Evolutionary conservation across 2,113 vertebrate genomes (phyloP), one percentile per base, ranked within the genome.

Genomic region (Eublepharis macularius): DNA sequence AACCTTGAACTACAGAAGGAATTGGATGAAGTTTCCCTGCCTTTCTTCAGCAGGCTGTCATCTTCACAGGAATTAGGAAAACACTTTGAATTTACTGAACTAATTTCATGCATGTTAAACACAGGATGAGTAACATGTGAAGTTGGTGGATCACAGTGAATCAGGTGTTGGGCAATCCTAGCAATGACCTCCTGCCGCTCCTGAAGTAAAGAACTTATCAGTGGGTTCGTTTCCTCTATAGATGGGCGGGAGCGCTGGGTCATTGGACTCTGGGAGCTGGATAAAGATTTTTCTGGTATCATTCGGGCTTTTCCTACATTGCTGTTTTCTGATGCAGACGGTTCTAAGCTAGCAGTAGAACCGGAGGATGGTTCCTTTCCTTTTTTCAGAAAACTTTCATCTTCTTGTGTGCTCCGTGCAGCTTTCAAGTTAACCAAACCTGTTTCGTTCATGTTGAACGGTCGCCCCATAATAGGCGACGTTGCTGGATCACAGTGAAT

Each of bases 181-280:
- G 98, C 98, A 17, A 99, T 99, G 65, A 99, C 98, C 81, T 99
- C 98, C 94, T 98, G 98, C 79, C 98, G 95, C 90, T 99, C 98
- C 92, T 98, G 99, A 82, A 99, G 98, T 91, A 99, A 94, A 26
- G 97, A 98, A 74, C 97, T 97, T 7, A 99, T 99, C 87, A 99
- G 92, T 60, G 98, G 98, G 91, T 98, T 98, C 0, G 97, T 93
- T 92, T 99, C 98, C 6, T 94, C 95, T 21, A 94, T 72, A 0
- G 87, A 4, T 1, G 94, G 95, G 47, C 89, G 96, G 41, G 96
- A 93, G 75, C 95, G 93, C 32, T 81, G 93, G 86, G 88, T 96
- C 63, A 93, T 92, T 19, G 96, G 91, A 16, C 77, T 41, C 11
- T 65, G 92, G 2, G 95, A 84, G 36, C 97, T 94, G 0, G 84